Percentiles rank a stretch among this genome's conserved stretches.
These are phyloP conservation scores for Ptychodera flava DNA, from an alignment of 35 echinoderm and acorn worm species.

Conservation along the genomic window DNA sequence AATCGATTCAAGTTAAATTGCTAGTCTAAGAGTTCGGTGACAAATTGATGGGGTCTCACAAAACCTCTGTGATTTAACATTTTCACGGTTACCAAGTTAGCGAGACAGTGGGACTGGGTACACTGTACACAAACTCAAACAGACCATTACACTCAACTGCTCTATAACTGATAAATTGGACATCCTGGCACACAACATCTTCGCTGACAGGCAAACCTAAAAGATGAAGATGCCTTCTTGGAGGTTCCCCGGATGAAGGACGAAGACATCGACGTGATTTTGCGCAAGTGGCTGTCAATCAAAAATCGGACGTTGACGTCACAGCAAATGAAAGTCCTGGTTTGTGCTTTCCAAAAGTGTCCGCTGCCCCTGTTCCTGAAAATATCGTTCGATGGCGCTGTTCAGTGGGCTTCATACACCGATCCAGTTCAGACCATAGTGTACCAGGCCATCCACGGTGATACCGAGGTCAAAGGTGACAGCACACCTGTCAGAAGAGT, in stretches of 20 bases:
- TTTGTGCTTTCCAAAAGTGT: not conserved
- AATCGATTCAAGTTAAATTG: no score
- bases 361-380: not conserved
- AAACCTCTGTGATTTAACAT: no score
- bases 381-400: not conserved
- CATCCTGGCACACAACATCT: no score
- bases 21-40: no score
- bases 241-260: not conserved
- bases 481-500: slow-evolving; percentile 48
- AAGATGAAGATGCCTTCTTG: not conserved
- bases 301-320: not conserved
- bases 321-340: not conserved
- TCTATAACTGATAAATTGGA: no score
- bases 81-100: no score
- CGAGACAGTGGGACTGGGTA: no score
- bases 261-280: not conserved
- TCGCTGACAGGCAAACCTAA: not conserved
- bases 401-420: not conserved
- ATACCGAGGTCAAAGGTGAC: slow-evolving; percentile 36
- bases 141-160: no score
- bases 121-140: no score
- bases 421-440: not conserved
- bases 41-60: no score
- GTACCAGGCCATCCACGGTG: slow-evolving; percentile 16
- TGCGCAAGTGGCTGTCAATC: not conserved